A percentile compares a stretch with the other conserved stretches of the same genome.
Evolutionary conservation across 2,113 vertebrate genomes (phyloP).

Genomic region (Poeciliopsis retropinna): DNA sequence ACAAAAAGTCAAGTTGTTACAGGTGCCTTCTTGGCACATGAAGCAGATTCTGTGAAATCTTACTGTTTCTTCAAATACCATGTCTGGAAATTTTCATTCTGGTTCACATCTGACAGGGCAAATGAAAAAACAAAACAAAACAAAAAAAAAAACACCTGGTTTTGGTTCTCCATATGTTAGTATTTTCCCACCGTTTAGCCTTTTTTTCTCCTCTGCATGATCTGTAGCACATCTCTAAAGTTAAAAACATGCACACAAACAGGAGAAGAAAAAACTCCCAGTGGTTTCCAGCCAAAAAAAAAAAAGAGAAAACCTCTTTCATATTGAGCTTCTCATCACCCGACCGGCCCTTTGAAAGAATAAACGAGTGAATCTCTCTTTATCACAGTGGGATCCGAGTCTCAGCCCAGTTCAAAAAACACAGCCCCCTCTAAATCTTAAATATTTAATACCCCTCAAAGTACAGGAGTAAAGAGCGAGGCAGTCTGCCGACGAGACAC

Average conservation of each 20-base stretch:
- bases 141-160: background rate
- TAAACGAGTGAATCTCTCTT: conserved; percentile 36
- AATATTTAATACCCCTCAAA: conserved; percentile 65
- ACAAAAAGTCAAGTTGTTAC: background rate
- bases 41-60: background rate
- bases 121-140: background rate
- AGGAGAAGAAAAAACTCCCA: conserved; percentile 17
- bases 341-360: conserved; percentile 16
- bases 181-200: background rate
- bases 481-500: conserved; percentile 23
- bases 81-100: conserved; percentile 2
- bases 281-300: conserved; percentile 1
- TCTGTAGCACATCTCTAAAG: background rate
- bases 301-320: conserved; percentile 2
- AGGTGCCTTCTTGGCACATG: background rate
- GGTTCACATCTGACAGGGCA: background rate
- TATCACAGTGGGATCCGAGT: conserved; percentile 37
- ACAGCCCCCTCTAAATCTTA: conserved; percentile 45
- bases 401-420: conserved; percentile 32
- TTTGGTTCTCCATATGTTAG: background rate
- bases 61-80: background rate
- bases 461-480: conserved; percentile 27
- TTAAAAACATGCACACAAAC: background rate
- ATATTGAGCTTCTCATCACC: conserved; percentile 22
- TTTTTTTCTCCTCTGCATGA: background rate